A percentile compares a stretch with the other conserved stretches of the same genome.
phyloP scores from a whole-genome alignment of 2,888 invertebrate genomes.

The Tetramorium bicarinatum region DNA sequence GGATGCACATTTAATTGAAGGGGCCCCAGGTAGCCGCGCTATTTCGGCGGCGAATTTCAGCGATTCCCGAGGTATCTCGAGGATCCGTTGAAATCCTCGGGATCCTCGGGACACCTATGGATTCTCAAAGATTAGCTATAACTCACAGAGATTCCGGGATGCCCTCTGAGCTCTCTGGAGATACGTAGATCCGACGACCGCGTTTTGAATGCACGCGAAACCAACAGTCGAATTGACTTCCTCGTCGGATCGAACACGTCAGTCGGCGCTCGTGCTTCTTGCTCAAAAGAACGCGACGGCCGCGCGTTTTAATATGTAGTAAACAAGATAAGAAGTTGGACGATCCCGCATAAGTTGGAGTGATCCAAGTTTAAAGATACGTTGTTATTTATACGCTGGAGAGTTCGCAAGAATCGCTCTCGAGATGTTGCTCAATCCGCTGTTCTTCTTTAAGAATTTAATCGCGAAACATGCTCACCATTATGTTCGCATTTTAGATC shows the following conservation, averaged over 20 bases:
- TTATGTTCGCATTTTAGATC: not conserved
- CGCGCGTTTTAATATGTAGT: slow-evolving; percentile 59
- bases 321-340: slow-evolving; percentile 72
- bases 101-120: not conserved
- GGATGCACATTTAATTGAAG: not conserved
- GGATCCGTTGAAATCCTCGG: not conserved
- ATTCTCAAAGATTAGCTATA: slow-evolving; percentile 20
- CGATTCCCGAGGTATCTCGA: not conserved
- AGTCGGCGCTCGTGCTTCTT: slow-evolving; percentile 36
- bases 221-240: slow-evolving; percentile 21
- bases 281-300: slow-evolving; percentile 57
- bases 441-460: slow-evolving; percentile 14
- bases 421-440: not conserved
- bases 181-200: not conserved
- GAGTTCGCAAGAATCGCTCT: slow-evolving; percentile 61
- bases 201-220: not conserved
- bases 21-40: not conserved
- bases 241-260: slow-evolving; percentile 43
- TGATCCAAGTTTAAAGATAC: slow-evolving; percentile 68
- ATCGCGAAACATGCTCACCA: not conserved
- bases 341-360: slow-evolving; percentile 60
- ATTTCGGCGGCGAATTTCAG: not conserved
- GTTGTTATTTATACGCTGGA: slow-evolving; percentile 60
- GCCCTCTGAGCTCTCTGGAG: not conserved
- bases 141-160: slow-evolving; percentile 10